Percentiles rank a stretch among this genome's conserved stretches.
Conservation (phyloP, 2,797 vertebrate genomes). For the Sciurus carolinensis region DNA sequence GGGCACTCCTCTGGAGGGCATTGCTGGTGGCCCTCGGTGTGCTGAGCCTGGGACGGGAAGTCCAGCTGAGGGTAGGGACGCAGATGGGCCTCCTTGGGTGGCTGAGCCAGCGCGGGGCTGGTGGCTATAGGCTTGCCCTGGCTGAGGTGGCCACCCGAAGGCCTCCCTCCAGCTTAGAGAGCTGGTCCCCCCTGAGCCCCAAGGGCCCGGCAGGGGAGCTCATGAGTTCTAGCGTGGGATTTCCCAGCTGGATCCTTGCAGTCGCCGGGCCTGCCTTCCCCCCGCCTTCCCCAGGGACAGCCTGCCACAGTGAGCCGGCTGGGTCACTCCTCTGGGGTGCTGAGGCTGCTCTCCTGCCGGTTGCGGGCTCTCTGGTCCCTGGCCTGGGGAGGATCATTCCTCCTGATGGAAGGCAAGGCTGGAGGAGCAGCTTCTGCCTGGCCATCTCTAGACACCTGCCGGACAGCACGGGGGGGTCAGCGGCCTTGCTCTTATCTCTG, state of each 20-base stretch:
- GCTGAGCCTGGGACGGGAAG: background rate
- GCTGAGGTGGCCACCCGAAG: fast-evolving
- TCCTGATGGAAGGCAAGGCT: background rate
- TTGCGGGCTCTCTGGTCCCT: background rate
- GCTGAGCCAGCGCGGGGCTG: fast-evolving
- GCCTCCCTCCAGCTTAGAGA: too few relatives aligned
- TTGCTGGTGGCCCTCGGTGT: background rate
- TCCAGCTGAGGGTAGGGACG: background rate
- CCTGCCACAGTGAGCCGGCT: fast-evolving
- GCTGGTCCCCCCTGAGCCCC: fast-evolving
- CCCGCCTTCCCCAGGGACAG: background rate
- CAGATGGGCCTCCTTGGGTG: background rate
- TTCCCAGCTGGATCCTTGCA: background rate
- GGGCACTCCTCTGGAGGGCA: fast-evolving
- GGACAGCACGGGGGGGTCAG: fast-evolving
- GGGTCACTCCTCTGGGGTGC: background rate
- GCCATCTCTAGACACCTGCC: background rate
- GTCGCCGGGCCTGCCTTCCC: background rate
- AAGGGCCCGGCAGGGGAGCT: fast-evolving
- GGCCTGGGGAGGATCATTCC: background rate
- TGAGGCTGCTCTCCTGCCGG: fast-evolving
- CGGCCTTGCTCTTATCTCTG: background rate
- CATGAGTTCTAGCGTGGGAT: fast-evolving
- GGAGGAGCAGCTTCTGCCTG: background rate
- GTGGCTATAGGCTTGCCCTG: too few relatives aligned